A percentile compares a stretch with the other conserved stretches of the same genome.
These are phyloP conservation scores for Rynchops niger DNA, from an alignment of 2,113 vertebrate genomes.

Conservation along the genomic window DNA sequence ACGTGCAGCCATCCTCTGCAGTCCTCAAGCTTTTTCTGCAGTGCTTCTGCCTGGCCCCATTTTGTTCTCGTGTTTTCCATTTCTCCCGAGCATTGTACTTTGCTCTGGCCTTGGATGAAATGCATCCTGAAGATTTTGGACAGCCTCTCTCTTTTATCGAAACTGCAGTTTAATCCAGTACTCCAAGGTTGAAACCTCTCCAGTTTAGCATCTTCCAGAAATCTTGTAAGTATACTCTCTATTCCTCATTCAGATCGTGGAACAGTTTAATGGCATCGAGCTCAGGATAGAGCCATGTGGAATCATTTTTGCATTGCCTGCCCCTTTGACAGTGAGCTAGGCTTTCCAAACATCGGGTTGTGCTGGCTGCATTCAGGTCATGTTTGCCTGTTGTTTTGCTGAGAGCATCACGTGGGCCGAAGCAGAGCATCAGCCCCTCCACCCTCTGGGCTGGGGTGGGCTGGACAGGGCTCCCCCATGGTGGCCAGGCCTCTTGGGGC, in stretches of 20 bases:
- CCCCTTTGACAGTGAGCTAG: background rate
- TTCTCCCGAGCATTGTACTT: background rate
- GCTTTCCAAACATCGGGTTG: background rate
- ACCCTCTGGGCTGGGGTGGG: background rate
- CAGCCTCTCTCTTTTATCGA: background rate
- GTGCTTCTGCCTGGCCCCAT: background rate
- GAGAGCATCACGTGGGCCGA: background rate
- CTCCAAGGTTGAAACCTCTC: constrained; percentile 4
- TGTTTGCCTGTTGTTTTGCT: background rate
- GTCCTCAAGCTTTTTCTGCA: background rate
- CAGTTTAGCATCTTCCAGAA: constrained; percentile 27
- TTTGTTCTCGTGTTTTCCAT: background rate
- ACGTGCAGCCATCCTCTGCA: background rate
- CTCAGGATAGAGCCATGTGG: background rate
- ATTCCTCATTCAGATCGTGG: constrained; percentile 19
- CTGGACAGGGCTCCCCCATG: rapidly evolving
- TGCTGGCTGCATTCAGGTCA: background rate
- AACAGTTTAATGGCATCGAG: background rate
- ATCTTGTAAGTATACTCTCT: background rate
- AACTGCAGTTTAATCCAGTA: background rate
- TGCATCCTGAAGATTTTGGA: constrained; percentile 16
- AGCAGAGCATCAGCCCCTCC: background rate
- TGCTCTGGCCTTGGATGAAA: background rate
- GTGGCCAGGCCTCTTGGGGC: background rate
- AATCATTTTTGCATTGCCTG: background rate